Evolutionary conservation across 2,113 vertebrate species (phyloP).

Genomic region (Calypte anna): DNA sequence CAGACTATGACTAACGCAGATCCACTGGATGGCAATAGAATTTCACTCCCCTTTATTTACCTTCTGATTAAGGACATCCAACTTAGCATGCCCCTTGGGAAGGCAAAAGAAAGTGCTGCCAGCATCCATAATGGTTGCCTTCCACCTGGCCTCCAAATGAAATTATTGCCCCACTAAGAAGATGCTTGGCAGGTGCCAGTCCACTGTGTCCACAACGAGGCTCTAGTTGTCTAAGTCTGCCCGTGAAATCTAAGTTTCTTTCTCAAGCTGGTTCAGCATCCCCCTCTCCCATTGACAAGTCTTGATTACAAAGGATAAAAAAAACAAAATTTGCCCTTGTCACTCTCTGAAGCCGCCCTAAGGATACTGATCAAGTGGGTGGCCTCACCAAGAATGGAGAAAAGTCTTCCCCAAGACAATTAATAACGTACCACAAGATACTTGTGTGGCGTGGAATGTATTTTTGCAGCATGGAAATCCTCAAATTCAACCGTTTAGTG

Average conservation of each 20-base stretch:
- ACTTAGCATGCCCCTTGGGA: not conserved
- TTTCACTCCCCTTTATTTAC: not conserved
- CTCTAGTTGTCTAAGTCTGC: not conserved
- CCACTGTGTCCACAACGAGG: not conserved
- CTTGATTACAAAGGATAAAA: not conserved
- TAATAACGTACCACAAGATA: not conserved
- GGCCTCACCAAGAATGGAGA: not conserved
- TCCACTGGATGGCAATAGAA: not conserved
- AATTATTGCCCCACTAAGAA: not conserved
- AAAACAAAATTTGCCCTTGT: too few relatives aligned
- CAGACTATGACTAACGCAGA: not conserved
- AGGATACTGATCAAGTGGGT: not conserved
- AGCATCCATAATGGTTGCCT: not conserved
- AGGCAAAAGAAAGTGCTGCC: not conserved
- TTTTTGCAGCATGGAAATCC: not conserved
- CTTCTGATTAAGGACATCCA: not conserved
- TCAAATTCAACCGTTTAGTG: not conserved
- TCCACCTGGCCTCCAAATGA: not conserved
- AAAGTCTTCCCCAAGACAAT: not conserved
- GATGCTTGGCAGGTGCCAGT: fast-evolving
- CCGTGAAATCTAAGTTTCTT: not conserved
- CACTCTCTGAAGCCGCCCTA: not conserved
- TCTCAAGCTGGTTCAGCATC: not conserved
- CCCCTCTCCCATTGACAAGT: not conserved
- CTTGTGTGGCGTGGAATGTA: not conserved